Conservation (phyloP, 2,113 vertebrate species). For the Tachycineta bicolor region DNA sequence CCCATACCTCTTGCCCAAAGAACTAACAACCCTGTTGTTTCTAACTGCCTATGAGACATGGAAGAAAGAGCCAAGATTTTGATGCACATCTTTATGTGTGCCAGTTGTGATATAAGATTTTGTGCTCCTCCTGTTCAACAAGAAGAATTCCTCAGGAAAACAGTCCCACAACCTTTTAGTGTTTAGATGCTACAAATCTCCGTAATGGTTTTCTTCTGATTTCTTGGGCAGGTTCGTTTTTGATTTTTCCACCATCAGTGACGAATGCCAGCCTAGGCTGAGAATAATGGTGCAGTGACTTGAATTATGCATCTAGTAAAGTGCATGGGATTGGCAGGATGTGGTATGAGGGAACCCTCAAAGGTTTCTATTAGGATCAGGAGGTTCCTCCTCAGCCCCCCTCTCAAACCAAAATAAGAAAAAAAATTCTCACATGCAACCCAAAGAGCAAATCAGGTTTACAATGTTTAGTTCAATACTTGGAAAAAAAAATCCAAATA, state of each 20-base stretch:
- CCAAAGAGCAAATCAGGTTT: background rate
- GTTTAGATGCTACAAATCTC: background rate
- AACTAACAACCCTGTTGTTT: background rate
- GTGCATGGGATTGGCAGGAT: background rate
- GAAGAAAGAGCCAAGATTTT: background rate
- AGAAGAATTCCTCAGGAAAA: background rate
- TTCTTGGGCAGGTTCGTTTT: background rate
- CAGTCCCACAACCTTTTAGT: background rate
- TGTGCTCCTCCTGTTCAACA: background rate
- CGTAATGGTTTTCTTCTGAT: background rate
- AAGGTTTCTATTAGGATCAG: background rate
- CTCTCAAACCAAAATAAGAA: background rate
- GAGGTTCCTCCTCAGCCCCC: background rate
- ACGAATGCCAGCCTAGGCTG: background rate
- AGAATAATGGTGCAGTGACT: background rate
- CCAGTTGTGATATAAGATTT: background rate
- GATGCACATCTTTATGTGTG: background rate
- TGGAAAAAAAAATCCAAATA: background rate
- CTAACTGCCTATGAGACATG: background rate
- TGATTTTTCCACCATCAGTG: background rate
- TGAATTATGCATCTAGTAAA: background rate
- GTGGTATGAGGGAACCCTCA: background rate
- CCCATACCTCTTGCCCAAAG: background rate
- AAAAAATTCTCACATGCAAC: background rate
- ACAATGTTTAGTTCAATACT: background rate